phyloP scores from a whole-genome alignment of 1,140 invertebrate genomes.

The Periplaneta americana region DNA sequence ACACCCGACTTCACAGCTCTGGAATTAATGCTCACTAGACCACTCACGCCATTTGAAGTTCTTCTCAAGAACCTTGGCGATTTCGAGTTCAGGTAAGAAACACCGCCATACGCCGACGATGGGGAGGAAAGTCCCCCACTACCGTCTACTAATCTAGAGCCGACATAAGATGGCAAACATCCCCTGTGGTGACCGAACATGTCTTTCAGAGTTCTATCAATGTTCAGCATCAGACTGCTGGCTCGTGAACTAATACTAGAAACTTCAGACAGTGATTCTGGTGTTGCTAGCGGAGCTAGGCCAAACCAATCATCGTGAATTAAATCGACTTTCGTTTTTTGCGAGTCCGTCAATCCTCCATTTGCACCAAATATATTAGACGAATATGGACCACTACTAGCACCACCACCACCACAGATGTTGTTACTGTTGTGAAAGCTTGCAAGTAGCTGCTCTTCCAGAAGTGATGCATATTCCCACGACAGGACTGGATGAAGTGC shows the following conservation, averaged over 20 bases:
- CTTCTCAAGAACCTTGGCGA: background rate
- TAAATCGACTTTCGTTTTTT: conserved; percentile 36
- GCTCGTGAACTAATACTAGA: conserved; percentile 32
- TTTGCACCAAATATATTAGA: background rate
- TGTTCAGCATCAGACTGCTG: conserved; percentile 25
- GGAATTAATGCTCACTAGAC: background rate
- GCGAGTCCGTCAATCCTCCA: background rate
- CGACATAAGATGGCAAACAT: background rate
- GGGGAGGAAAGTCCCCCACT: background rate
- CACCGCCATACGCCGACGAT: background rate
- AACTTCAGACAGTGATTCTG: conserved; percentile 77
- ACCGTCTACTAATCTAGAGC: background rate
- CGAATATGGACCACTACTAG: background rate
- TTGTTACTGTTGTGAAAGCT: conserved; percentile 13
- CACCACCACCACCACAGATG: background rate
- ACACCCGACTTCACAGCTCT: background rate
- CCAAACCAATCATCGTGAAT: conserved; percentile 58
- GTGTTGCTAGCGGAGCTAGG: conserved; percentile 74
- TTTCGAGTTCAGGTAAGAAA: background rate
- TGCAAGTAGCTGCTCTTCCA: conserved; percentile 26
- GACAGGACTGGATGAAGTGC: conserved; percentile 24
- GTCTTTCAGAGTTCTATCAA: conserved; percentile 12
- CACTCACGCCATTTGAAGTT: background rate
- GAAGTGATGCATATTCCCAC: conserved; percentile 31
- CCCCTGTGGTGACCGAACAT: background rate